phyloP scores from a whole-genome alignment of 2,888 invertebrate species.

The Torymus texanus region DNA sequence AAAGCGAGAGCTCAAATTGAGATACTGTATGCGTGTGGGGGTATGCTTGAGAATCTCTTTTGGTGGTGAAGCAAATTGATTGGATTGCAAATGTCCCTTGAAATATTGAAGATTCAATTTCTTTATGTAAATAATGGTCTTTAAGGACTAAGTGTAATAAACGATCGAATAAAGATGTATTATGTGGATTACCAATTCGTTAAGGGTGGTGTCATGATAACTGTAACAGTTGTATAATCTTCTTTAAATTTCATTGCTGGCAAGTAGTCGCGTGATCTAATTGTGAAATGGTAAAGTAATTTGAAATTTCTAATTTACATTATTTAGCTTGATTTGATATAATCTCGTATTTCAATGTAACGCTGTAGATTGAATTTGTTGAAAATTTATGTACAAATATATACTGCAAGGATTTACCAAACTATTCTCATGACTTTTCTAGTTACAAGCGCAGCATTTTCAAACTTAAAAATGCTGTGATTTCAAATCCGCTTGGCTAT shows the following conservation, averaged over 20 bases:
- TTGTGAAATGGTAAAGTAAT: too few species aligned
- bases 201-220: not conserved
- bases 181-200: not conserved
- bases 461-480: too few species aligned
- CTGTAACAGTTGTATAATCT: too few species aligned
- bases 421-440: not conserved
- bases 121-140: conserved; percentile 39
- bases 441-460: too few species aligned
- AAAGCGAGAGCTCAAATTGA: conserved; percentile 36
- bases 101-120: conserved; percentile 33
- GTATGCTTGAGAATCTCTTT: not conserved
- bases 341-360: too few species aligned
- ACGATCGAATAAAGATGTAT: not conserved
- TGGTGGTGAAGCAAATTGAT: conserved; percentile 22
- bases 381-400: too few species aligned
- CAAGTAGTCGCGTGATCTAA: too few species aligned
- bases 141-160: not conserved
- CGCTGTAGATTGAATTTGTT: too few species aligned
- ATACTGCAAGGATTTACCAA: not conserved
- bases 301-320: too few species aligned
- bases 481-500: too few species aligned
- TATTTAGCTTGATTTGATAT: too few species aligned
- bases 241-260: too few species aligned
- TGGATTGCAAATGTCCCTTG: conserved; percentile 21
- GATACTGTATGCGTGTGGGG: not conserved